Conservation (phyloP, 2,888 invertebrate genomes). For the Cryptus armator region DNA sequence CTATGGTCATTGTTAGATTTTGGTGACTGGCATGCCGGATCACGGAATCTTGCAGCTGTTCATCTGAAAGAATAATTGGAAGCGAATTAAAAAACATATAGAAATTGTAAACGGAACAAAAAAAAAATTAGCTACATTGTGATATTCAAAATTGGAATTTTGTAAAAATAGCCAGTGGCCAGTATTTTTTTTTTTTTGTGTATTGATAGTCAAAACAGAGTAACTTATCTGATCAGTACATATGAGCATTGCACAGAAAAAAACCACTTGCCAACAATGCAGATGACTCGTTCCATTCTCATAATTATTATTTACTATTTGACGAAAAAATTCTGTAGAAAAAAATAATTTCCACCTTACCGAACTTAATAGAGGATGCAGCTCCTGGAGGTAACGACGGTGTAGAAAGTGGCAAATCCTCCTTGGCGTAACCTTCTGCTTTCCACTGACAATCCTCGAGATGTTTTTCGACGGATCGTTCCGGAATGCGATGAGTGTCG, state of each 20-base stretch:
- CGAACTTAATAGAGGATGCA: conserved; percentile 81
- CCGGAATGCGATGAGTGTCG: conserved; percentile 84
- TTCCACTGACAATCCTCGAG: conserved; percentile 85
- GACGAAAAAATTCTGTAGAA: conserved; percentile 25
- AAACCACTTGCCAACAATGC: neutral
- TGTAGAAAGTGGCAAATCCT: conserved; percentile 85
- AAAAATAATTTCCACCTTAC: conserved; percentile 74
- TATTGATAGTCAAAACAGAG: neutral
- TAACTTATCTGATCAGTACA: neutral
- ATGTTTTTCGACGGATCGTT: conserved; percentile 84
- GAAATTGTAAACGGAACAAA: conserved; percentile 45
- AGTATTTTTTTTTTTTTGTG: neutral
- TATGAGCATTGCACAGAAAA: neutral
- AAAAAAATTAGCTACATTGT: neutral
- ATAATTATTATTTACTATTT: too few species aligned
- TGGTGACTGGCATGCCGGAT: conserved; percentile 76
- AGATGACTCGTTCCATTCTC: too few species aligned
- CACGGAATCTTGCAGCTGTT: conserved; percentile 83
- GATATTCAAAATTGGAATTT: neutral
- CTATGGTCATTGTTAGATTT: conserved; percentile 77
- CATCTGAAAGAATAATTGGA: conserved; percentile 82
- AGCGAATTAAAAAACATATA: conserved; percentile 39
- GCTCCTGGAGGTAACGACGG: conserved; percentile 77
- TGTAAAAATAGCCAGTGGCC: too few species aligned
- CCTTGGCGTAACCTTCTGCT: conserved; percentile 85